A percentile compares a stretch with the other conserved stretches of the same genome.
Conservation (phyloP, 2,113 vertebrate species). For the Ciconia boyciana region DNA sequence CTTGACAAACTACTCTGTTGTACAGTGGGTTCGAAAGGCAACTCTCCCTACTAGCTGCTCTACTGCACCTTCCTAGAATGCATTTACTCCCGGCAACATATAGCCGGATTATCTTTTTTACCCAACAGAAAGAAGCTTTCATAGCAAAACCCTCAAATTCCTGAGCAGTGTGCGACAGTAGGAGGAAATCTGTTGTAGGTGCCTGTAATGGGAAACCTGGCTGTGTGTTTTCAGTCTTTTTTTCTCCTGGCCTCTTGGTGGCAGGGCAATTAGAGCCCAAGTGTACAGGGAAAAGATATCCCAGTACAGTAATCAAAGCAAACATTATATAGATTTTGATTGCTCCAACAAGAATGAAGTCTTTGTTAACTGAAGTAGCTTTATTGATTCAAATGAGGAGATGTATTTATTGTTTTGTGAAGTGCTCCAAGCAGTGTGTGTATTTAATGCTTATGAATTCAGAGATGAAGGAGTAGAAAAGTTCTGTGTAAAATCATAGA, state of each 20-base stretch:
- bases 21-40: neutral
- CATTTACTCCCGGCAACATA: neutral
- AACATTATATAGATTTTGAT: conserved; percentile 37
- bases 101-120: neutral
- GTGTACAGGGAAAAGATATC: conserved; percentile 22
- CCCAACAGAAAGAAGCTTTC: neutral
- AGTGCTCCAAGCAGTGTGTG: neutral
- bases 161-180: neutral
- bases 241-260: conserved; percentile 17
- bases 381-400: conserved; percentile 4
- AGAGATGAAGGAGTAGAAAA: neutral
- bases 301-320: conserved; percentile 35
- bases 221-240: conserved; percentile 15
- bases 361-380: conserved; percentile 35
- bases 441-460: conserved; percentile 17
- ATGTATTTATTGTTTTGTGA: conserved; percentile 18
- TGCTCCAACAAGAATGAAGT: conserved; percentile 23
- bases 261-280: conserved; percentile 39
- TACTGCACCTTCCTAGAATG: neutral
- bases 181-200: neutral
- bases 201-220: neutral
- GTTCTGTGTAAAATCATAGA: neutral
- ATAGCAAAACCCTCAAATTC: neutral
- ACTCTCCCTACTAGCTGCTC: neutral
- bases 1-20: neutral